phyloP scores from a whole-genome alignment of 2,113 vertebrate genomes.

The Malurus alboscapulatus region DNA sequence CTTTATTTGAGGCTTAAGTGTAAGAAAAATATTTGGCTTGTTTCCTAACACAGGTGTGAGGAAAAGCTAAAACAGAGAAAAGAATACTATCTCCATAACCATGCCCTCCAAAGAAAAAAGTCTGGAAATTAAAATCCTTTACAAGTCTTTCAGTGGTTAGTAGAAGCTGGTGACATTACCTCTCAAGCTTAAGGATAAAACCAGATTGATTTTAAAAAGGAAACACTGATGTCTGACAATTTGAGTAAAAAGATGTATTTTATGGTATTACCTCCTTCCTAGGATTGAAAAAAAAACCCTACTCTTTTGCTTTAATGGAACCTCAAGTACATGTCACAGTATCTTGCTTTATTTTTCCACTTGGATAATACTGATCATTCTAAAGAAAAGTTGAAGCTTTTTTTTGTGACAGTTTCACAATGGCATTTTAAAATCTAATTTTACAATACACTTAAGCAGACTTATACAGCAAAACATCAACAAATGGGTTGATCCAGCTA shows the following conservation, averaged over 20 bases:
- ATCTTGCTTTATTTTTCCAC: not conserved
- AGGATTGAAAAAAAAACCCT: not conserved
- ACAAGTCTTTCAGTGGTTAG: not conserved
- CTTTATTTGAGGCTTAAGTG: not conserved
- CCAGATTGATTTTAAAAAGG: not conserved
- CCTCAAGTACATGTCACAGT: not conserved
- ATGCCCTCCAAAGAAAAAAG: not conserved
- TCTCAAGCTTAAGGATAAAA: not conserved
- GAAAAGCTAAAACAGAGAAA: not conserved
- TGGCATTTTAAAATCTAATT: not conserved
- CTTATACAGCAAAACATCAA: not conserved
- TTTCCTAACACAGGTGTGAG: not conserved
- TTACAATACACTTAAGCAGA: not conserved
- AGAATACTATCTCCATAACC: not conserved
- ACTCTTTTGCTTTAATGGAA: not conserved
- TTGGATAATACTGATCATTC: not conserved
- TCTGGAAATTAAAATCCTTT: not conserved
- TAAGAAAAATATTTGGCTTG: not conserved
- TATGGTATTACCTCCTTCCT: not conserved
- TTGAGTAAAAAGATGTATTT: not conserved
- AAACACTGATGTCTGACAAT: not conserved
- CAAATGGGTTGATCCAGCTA: not conserved
- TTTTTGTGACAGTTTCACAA: not conserved
- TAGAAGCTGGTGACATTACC: not conserved
- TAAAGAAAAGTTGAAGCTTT: not conserved